phyloP scores from a whole-genome alignment of 2,113 vertebrate genomes.

The Clarias gariepinus region DNA sequence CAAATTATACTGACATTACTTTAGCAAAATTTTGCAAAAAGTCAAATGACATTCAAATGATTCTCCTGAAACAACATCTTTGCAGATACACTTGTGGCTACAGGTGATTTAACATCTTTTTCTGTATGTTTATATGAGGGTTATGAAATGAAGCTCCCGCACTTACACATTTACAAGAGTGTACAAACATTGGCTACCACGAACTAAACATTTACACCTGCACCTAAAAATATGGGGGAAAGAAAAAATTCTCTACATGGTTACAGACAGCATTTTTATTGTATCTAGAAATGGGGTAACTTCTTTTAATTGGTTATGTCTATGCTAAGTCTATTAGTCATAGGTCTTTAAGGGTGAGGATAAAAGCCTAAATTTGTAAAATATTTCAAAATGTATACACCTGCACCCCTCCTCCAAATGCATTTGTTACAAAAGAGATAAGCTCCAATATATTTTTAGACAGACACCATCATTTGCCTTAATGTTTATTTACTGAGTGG shows the following conservation, averaged over 20 bases:
- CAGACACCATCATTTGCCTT: conserved; percentile 76
- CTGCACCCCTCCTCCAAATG: conserved; percentile 57
- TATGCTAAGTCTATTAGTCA: not conserved
- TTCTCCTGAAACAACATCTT: not conserved
- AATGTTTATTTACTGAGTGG: conserved; percentile 80
- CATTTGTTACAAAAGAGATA: conserved; percentile 67
- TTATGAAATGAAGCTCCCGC: not conserved
- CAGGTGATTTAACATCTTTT: no score
- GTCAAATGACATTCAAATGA: not conserved
- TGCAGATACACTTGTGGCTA: not conserved
- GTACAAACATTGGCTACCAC: no score
- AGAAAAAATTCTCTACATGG: no score
- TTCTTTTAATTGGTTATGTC: not conserved
- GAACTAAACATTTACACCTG: not conserved
- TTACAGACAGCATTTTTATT: not conserved
- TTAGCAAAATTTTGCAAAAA: not conserved
- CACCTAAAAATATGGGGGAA: not conserved
- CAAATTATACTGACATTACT: not conserved
- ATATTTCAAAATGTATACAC: not conserved
- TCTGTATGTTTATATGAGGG: not conserved
- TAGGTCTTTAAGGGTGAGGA: not conserved
- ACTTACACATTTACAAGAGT: not conserved
- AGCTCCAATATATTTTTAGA: conserved; percentile 75
- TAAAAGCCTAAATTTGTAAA: not conserved
- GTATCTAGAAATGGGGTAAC: not conserved